A percentile compares a stretch with the other conserved stretches of the same genome.
These are phyloP conservation scores for Chelonoidis abingdonii DNA, from an alignment of 2,113 vertebrate species.

Conservation along the genomic window DNA sequence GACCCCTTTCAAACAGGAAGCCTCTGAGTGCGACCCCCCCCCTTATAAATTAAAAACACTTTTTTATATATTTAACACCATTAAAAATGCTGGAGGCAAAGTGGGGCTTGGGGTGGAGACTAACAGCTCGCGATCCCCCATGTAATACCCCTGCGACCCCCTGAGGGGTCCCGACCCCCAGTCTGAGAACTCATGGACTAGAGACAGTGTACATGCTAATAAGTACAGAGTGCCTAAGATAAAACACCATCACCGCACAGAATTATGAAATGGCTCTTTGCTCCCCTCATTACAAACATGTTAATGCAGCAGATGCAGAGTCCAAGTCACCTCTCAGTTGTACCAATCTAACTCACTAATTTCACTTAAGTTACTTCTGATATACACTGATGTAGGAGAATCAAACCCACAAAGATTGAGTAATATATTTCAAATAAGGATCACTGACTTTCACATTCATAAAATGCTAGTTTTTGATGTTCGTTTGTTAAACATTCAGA, in stretches of 20 bases:
- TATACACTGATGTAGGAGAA: constrained; percentile 28
- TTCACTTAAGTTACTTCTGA: background rate
- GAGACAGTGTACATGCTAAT: background rate
- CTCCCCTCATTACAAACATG: background rate
- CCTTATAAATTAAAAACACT: no score
- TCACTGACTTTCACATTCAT: constrained; percentile 13
- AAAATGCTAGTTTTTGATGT: background rate
- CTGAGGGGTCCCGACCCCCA: no score
- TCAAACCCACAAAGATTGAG: background rate
- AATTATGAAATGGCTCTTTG: constrained; percentile 53
- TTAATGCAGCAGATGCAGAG: background rate
- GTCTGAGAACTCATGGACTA: background rate
- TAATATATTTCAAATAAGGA: constrained; percentile 1
- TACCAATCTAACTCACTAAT: background rate
- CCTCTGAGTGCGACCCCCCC: no score
- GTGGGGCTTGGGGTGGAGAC: no score
- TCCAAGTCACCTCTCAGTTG: constrained; percentile 24
- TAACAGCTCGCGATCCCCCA: no score
- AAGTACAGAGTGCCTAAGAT: background rate
- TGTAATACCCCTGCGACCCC: no score
- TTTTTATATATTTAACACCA: no score
- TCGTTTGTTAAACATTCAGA: background rate
- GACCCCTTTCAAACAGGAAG: no score
- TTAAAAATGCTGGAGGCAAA: no score
- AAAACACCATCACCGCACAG: background rate